Conservation (phyloP, 2,113 vertebrate species). For the Phylloscopus trochilus region DNA sequence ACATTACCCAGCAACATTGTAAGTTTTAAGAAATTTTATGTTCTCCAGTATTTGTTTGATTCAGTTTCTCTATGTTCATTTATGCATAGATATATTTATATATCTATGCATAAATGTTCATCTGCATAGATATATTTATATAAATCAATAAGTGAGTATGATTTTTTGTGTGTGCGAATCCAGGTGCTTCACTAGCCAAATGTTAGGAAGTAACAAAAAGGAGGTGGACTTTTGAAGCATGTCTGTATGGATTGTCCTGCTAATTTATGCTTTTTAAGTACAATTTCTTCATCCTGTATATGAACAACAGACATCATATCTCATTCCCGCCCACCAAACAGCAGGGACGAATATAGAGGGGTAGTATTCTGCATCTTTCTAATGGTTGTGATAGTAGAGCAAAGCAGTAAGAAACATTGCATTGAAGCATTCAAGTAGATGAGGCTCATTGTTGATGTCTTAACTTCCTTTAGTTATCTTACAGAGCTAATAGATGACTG, state of each 20-base stretch:
- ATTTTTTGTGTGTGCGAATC: background rate
- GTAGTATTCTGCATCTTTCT: background rate
- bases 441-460: background rate
- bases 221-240: background rate
- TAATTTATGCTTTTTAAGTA: background rate
- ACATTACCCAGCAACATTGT: background rate
- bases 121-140: background rate
- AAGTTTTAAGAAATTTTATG: background rate
- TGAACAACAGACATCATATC: background rate
- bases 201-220: background rate
- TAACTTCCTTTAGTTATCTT: background rate
- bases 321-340: background rate
- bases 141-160: background rate
- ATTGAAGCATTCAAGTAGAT: background rate
- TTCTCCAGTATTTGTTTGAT: background rate
- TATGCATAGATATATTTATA: background rate
- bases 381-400: background rate
- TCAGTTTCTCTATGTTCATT: background rate
- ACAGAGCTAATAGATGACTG: background rate
- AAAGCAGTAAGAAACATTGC: background rate
- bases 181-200: background rate
- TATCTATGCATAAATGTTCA: no score
- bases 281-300: background rate
- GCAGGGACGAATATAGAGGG: background rate
- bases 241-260: background rate